phyloP scores from a whole-genome alignment of 2,888 invertebrate species.

The Oegoconia quadripuncta region DNA sequence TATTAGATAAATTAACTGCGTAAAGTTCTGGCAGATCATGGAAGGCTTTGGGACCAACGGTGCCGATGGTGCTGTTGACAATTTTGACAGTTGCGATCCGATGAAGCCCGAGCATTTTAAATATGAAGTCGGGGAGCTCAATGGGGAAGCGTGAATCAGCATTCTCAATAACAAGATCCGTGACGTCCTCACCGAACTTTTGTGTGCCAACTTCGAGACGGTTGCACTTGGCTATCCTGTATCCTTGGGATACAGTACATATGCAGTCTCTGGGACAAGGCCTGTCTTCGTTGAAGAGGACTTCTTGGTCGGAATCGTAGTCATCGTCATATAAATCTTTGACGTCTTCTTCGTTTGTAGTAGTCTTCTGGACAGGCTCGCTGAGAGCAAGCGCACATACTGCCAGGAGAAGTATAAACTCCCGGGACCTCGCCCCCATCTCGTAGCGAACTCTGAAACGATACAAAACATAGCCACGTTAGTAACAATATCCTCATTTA shows the following conservation, averaged over 20 bases:
- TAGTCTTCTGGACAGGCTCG: conserved; percentile 56
- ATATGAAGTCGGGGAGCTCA: conserved; percentile 79
- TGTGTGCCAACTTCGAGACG: conserved; percentile 83
- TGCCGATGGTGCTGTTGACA: conserved; percentile 83
- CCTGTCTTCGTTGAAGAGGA: conserved; percentile 66
- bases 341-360: conserved; percentile 46
- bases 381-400: conserved; percentile 61
- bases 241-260: conserved; percentile 80
- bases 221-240: conserved; percentile 82
- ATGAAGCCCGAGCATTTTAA: conserved; percentile 81
- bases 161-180: conserved; percentile 83
- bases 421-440: conserved; percentile 74
- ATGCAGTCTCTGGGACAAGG: conserved; percentile 82
- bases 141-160: conserved; percentile 79
- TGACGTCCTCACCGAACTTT: conserved; percentile 82
- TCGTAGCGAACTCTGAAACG: conserved; percentile 72
- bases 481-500: background rate
- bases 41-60: conserved; percentile 84
- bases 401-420: conserved; percentile 72
- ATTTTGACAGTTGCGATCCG: conserved; percentile 84
- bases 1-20: conserved; percentile 84
- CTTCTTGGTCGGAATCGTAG: conserved; percentile 69
- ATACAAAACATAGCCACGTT: conserved; percentile 24
- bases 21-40: conserved; percentile 82
- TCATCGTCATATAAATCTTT: conserved; percentile 60